These are phyloP conservation scores for Lydus trimaculatus DNA, from an alignment of 2,888 invertebrate species.

Conservation along the genomic window DNA sequence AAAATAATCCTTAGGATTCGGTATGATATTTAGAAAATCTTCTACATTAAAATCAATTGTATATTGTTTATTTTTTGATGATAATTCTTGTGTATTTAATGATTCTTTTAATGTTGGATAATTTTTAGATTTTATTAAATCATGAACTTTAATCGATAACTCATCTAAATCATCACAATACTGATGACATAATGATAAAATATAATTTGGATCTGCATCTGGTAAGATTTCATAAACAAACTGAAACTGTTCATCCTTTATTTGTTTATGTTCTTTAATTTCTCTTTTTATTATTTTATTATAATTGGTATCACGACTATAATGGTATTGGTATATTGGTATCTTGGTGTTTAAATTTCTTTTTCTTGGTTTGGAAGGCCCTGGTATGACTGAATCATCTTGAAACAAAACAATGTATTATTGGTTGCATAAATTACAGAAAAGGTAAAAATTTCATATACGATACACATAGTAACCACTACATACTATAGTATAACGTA, in stretches of 20 bases:
- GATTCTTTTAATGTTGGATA: slow-evolving; percentile 51
- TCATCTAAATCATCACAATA: slow-evolving; percentile 37
- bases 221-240: slow-evolving; percentile 46
- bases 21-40: slow-evolving; percentile 60
- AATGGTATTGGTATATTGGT: too few species aligned
- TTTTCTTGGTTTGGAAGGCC: not conserved
- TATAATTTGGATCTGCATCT: slow-evolving; percentile 50
- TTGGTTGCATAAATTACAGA: not conserved
- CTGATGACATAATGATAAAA: slow-evolving; percentile 39
- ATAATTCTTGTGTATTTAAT: slow-evolving; percentile 44
- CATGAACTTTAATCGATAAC: slow-evolving; percentile 42
- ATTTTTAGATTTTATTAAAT: slow-evolving; percentile 39
- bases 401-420: too few species aligned
- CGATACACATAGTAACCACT: too few species aligned
- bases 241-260: slow-evolving; percentile 39
- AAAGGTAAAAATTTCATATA: too few species aligned
- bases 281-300: too few species aligned
- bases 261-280: not conserved
- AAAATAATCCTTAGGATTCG: slow-evolving; percentile 56
- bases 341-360: not conserved
- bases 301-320: too few species aligned
- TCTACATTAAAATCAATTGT: slow-evolving; percentile 58
- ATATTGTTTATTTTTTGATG: slow-evolving; percentile 59
- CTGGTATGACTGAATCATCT: too few species aligned
- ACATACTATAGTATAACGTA: too few species aligned